Evolutionary conservation across 2,888 invertebrate genomes (phyloP), one percentile per base, ranked within the genome.

Genomic region (Alloscopus bannaensis): DNA sequence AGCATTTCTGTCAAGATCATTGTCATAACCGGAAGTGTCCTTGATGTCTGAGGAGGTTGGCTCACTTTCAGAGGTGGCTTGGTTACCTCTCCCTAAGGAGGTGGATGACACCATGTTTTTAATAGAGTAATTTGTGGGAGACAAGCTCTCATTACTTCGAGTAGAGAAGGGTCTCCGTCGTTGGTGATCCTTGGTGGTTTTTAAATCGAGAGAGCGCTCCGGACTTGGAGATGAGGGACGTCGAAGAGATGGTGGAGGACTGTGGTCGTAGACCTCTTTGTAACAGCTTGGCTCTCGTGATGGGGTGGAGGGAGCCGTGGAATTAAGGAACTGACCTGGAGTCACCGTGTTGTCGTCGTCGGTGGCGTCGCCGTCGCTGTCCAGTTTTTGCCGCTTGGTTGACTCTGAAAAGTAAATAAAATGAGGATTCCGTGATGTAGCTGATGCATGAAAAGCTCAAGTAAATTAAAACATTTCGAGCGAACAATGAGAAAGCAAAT

Each of bases 361-460:
- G 16, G 65, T 71, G 42, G 71, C 57, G 13, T 79, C 84, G 16
- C 81, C 82, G 45, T 84, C 82, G 59, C 81, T 83, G 59, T 84
- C 84, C 73, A 81, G 60, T 78, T 83, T 85, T 79, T 83, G 85
- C 59, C 85, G 83, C 69, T 84, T 83, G 55, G 80, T 83, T 24
- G 85, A 84, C 52, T 83, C 85, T 84, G 75, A 29, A 83, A 84
- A 73, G 50, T 36, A 70, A n/a, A n/a, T n/a, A n/a, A n/a, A 77
- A 76, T 65, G 31, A 71, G n/a, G n/a, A n/a, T n/a, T n/a, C n/a
- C n/a, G n/a, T n/a, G n/a, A n/a, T n/a, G n/a, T n/a, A n/a, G n/a
- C n/a, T 60, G 24, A 60, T 60, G 22, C 40, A 60, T 24, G 26
- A 26, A 55, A 55, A 36, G 36, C 36, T 36, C 36, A 13, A 36